Conservation (phyloP, 2,797 vertebrate genomes). For the Cetoscarus ocellatus region DNA sequence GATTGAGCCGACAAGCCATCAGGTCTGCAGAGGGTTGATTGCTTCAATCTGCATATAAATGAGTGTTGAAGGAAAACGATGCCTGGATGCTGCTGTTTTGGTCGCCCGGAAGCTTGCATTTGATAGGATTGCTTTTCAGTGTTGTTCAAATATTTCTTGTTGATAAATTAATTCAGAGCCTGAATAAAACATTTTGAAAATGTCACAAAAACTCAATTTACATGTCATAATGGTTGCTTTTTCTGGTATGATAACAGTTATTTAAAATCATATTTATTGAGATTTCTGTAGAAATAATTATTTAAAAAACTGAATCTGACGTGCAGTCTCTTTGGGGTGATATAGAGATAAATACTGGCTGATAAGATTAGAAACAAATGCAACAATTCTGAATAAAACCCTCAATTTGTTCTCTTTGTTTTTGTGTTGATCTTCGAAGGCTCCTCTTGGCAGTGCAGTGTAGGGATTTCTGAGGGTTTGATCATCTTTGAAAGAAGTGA, state of each 20-base stretch:
- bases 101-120: slow-evolving; percentile 39
- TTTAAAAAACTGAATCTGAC: too few species aligned
- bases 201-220: slow-evolving; percentile 5
- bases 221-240: not conserved
- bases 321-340: not conserved
- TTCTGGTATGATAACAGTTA: too few species aligned
- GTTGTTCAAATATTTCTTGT: slow-evolving; percentile 52
- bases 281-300: too few species aligned
- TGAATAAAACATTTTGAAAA: slow-evolving; percentile 17
- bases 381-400: not conserved
- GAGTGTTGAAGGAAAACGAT: slow-evolving; percentile 30
- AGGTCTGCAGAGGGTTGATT: slow-evolving; percentile 48
- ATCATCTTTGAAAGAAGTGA: slow-evolving; percentile 51
- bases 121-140: slow-evolving; percentile 8
- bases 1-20: slow-evolving; percentile 36
- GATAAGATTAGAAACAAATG: not conserved
- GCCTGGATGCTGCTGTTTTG: slow-evolving; percentile 10
- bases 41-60: slow-evolving; percentile 64
- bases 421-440: slow-evolving; percentile 8
- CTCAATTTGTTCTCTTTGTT: not conserved
- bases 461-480: slow-evolving; percentile 49
- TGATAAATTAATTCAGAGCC: slow-evolving; percentile 27
- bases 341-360: not conserved
- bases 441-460: slow-evolving; percentile 20
- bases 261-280: too few species aligned